A percentile compares a stretch with the other conserved stretches of the same genome.
These are phyloP conservation scores for Netelia virgata DNA, from an alignment of 2,888 invertebrate species.

Conservation along the genomic window DNA sequence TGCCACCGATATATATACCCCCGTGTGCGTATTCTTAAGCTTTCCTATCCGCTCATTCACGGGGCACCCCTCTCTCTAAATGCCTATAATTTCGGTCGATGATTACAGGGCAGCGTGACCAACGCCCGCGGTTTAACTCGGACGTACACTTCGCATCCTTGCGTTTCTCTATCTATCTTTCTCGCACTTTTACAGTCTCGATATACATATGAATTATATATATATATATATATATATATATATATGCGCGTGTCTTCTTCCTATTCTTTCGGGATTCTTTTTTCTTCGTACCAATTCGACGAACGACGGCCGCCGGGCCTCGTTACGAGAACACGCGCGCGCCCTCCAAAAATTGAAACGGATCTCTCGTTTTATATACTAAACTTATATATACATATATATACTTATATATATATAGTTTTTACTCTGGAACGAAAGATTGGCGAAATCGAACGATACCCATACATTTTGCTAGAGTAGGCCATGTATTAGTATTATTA, in stretches of 20 bases:
- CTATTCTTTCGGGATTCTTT: constrained; percentile 21
- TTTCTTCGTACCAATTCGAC: background rate
- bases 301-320: constrained; percentile 65
- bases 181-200: constrained; percentile 54
- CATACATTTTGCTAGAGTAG: constrained; percentile 49
- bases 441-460: constrained; percentile 24
- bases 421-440: constrained; percentile 19
- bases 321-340: constrained; percentile 73
- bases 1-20: constrained; percentile 80
- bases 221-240: constrained; percentile 10
- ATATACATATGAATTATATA: constrained; percentile 31
- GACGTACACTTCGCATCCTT: constrained; percentile 32
- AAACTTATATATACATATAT: background rate
- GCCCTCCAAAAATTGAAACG: constrained; percentile 79
- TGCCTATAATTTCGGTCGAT: constrained; percentile 83
- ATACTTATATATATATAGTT: background rate
- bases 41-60: constrained; percentile 83
- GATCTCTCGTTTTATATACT: constrained; percentile 56
- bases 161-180: constrained; percentile 59
- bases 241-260: constrained; percentile 58
- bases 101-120: constrained; percentile 83
- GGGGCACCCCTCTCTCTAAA: constrained; percentile 77
- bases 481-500: constrained; percentile 55
- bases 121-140: constrained; percentile 74
- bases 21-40: constrained; percentile 74